Percentiles rank a stretch among this genome's conserved stretches.
Evolutionary conservation across 2,797 vertebrate genomes (phyloP).

Genomic region (Lemur catta): DNA sequence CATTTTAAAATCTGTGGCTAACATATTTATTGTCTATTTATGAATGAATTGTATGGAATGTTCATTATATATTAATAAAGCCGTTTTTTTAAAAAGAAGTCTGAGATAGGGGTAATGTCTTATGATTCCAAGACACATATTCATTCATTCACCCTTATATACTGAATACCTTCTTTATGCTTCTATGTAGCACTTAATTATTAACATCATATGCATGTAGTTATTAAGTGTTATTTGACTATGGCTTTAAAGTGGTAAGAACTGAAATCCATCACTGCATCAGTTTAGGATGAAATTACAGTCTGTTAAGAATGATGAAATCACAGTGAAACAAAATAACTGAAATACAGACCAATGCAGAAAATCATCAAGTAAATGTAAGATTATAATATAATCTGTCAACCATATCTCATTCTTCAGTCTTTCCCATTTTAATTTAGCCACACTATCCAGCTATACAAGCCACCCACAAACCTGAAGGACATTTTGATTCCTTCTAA

Average conservation of each 20-base stretch:
- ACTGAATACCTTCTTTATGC: neutral
- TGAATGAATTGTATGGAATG: neutral
- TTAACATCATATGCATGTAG: neutral
- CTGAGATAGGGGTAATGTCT: neutral
- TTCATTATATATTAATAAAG: slow-evolving; percentile 14
- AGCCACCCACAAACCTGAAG: neutral
- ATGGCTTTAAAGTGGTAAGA: neutral
- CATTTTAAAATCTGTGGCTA: neutral
- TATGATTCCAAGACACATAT: neutral
- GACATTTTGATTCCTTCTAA: neutral
- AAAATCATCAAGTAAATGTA: neutral
- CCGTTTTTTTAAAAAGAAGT: neutral
- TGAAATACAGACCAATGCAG: neutral
- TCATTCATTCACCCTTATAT: neutral
- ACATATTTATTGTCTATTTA: neutral
- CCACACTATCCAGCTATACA: neutral
- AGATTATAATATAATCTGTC: neutral
- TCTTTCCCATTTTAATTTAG: neutral
- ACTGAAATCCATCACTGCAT: neutral
- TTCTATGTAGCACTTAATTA: neutral
- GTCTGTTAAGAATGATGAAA: slow-evolving; percentile 18
- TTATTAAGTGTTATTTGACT: slow-evolving; percentile 1
- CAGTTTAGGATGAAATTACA: neutral
- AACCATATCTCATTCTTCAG: neutral
- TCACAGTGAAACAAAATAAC: neutral